Base-by-base conservation (phyloP, 2,888 invertebrate species). In the Dryobota labecula region DNA sequence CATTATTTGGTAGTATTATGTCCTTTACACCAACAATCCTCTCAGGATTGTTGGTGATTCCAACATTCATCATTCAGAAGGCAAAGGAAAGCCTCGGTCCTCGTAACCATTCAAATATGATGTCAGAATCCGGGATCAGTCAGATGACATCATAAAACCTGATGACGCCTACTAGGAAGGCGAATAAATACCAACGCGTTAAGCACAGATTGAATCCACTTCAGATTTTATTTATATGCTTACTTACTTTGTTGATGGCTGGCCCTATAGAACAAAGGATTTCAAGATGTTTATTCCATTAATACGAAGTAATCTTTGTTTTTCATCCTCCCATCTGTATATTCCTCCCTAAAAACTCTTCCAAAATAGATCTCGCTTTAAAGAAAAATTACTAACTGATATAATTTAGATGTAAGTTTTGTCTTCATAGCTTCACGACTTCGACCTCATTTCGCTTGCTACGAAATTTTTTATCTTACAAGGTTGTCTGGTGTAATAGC, bases 391-490 rank as follows among this genome's bases (percentile, higher is more conserved):
- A 47, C 15, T 41, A 13, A 13, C 43, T 63, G 47, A 62, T 60
- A 53, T n/a, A 60, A 45, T 65, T 53, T 60, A 41, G 38, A 57
- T 33, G 38, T 56, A 43, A 36, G 53, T 53, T 69, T 60, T 63
- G 54, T 66, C 54, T 66, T 54, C 38, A 45, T 58, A 30, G 36
- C 53, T 54, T 43, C 66, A 63, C 49, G 45, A 38, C 8, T n/a
- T 68, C 53, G 66, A 65, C 75, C 69, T 67, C 67, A 70, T 70
- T 77, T 64, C 36, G 49, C 71, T 53, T 51, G 62, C 51, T 51
- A 69, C 20, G 47, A 68, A 82, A 62, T 56, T 70, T 64, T 62
- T 63, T 82, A 74, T 82, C 60, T 75, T 47, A n/a, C 71, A 82
- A 78, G 75, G 72, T 72, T 73, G 64, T 68, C 47, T 70, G 27